Conservation (phyloP, 2,113 vertebrate species). For the Leptocoma aspasia region DNA sequence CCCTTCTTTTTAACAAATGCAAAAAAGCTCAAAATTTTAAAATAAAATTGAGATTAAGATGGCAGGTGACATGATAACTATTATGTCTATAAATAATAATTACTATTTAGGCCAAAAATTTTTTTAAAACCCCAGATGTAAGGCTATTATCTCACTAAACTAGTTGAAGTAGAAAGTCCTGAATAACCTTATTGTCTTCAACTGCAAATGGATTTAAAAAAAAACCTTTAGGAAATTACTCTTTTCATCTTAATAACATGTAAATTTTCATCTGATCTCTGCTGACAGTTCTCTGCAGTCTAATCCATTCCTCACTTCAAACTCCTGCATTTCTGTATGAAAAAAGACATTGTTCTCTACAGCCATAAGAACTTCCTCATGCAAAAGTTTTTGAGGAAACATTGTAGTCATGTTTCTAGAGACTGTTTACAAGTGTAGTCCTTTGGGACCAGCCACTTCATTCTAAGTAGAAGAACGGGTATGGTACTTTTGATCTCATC, state of each 20-base stretch:
- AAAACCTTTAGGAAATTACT: neutral
- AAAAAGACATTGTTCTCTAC: neutral
- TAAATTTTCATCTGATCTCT: constrained; percentile 2
- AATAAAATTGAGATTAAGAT: constrained; percentile 4
- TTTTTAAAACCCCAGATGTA: neutral
- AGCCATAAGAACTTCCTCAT: neutral
- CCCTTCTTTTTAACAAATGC: neutral
- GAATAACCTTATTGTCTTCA: neutral
- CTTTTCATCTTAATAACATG: constrained; percentile 10
- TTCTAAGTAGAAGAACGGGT: neutral
- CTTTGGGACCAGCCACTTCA: neutral
- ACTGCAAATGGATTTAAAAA: neutral
- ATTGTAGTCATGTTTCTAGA: neutral
- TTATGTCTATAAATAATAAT: neutral
- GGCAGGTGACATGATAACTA: neutral
- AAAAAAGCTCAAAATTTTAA: constrained; percentile 39
- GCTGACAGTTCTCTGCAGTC: neutral
- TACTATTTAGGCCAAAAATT: neutral
- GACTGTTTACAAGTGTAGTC: neutral
- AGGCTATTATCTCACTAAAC: neutral
- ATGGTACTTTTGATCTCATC: neutral
- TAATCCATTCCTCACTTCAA: neutral
- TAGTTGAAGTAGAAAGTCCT: neutral
- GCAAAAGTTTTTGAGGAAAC: neutral
- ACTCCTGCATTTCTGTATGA: neutral